Percentiles rank a stretch among this genome's conserved stretches.
These are phyloP conservation scores for Paracanthobrama guichenoti DNA, from an alignment of 2,113 vertebrate genomes.

Conservation along the genomic window DNA sequence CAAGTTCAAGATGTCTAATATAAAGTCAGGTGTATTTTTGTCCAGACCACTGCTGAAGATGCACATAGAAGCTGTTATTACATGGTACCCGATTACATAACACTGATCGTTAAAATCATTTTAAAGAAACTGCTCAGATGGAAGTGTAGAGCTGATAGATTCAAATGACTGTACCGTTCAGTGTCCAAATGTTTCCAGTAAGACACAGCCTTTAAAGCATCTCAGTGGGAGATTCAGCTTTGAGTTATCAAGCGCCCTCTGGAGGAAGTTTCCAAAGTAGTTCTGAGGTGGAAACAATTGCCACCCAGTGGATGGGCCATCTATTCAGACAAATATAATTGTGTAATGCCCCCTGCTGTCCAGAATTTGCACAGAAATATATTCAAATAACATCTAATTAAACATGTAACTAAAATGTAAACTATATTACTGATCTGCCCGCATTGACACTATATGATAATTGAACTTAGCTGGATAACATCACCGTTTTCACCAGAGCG, in stretches of 20 bases:
- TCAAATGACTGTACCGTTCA: neutral
- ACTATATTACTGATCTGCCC: too few relatives aligned
- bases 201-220: neutral
- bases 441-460: too few relatives aligned
- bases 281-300: neutral
- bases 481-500: too few relatives aligned
- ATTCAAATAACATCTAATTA: neutral
- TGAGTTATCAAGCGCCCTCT: neutral
- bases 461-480: too few relatives aligned
- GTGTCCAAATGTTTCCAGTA: neutral
- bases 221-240: neutral
- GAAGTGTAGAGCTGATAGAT: neutral
- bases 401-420: too few relatives aligned
- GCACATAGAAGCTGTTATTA: too few relatives aligned
- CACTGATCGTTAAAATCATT: too few relatives aligned
- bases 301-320: neutral
- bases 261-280: neutral
- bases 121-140: neutral
- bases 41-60: too few relatives aligned
- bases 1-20: too few relatives aligned
- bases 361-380: neutral
- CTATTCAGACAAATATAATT: neutral
- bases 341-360: conserved; percentile 69
- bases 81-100: too few relatives aligned
- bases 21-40: too few relatives aligned